A percentile compares a stretch with the other conserved stretches of the same genome.
phyloP scores from a whole-genome alignment of 2,797 vertebrate species.

The Acrossocheilus wenchowensis region DNA sequence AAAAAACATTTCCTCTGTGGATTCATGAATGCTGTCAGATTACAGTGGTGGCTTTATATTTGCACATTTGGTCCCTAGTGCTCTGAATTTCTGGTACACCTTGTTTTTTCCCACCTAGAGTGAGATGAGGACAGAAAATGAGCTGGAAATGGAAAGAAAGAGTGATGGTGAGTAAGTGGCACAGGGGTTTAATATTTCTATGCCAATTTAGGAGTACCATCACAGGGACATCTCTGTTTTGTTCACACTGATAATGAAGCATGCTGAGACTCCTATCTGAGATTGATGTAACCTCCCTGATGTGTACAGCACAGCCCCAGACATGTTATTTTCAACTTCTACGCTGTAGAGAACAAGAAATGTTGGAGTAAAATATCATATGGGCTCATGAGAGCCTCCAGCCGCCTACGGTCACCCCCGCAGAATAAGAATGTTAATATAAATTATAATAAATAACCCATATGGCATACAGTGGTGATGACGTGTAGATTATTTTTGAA shows the following conservation, averaged over 20 bases:
- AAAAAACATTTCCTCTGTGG: slow-evolving; percentile 2
- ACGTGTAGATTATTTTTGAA: background rate
- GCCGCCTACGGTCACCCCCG: background rate
- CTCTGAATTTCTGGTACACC: slow-evolving; percentile 2
- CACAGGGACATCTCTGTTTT: slow-evolving; percentile 38
- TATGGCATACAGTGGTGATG: background rate
- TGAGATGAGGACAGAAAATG: slow-evolving; percentile 11
- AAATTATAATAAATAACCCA: background rate
- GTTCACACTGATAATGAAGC: slow-evolving; percentile 47
- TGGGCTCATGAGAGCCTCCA: background rate
- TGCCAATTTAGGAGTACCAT: slow-evolving; percentile 24
- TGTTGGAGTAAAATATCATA: background rate
- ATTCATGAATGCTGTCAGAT: slow-evolving; percentile 11
- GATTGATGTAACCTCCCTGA: slow-evolving; percentile 26
- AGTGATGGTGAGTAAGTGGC: background rate
- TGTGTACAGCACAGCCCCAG: slow-evolving; percentile 10
- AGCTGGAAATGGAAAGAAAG: slow-evolving; percentile 17
- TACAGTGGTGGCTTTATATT: slow-evolving; percentile 6
- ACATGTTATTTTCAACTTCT: slow-evolving; percentile 27
- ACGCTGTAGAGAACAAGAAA: background rate
- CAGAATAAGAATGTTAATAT: background rate
- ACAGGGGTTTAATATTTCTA: slow-evolving; percentile 21
- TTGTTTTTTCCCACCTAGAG: slow-evolving; percentile 19
- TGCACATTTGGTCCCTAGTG: background rate
- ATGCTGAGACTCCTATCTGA: slow-evolving; percentile 24